These are phyloP conservation scores for Phymatocera aterrima DNA, from an alignment of 2,888 invertebrate species.

Conservation along the genomic window DNA sequence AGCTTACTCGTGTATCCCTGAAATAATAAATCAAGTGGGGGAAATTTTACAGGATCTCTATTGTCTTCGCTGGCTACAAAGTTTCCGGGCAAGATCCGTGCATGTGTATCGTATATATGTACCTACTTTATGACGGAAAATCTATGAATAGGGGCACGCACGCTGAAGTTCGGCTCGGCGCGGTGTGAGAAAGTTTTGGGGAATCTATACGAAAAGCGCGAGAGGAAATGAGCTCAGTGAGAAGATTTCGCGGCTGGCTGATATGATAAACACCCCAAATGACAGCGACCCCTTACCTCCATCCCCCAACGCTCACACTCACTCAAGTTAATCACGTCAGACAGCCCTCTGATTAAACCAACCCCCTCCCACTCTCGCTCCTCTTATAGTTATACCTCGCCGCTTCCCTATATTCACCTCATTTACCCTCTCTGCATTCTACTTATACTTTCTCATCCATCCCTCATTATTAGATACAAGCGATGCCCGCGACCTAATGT, in stretches of 20 bases:
- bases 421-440: constrained; percentile 31
- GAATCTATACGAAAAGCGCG: background rate
- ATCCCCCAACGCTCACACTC: constrained; percentile 49
- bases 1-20: background rate
- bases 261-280: constrained; percentile 68
- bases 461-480: constrained; percentile 39
- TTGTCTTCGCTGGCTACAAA: too few species aligned
- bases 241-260: constrained; percentile 18
- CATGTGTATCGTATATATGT: background rate
- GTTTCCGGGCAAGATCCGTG: background rate
- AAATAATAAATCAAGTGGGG: constrained; percentile 30
- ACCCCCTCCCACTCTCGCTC: too few species aligned
- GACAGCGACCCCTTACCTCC: constrained; percentile 60
- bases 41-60: constrained; percentile 13
- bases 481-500: background rate
- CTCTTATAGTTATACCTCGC: constrained; percentile 54
- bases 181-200: background rate
- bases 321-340: constrained; percentile 69
- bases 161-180: too few species aligned
- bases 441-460: constrained; percentile 24
- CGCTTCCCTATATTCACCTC: constrained; percentile 19
- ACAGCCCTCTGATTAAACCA: constrained; percentile 70
- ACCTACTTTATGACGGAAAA: too few species aligned
- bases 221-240: background rate
- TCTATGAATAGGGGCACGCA: too few species aligned